These are phyloP conservation scores for Melanotaenia duboulayi DNA, from an alignment of 2,113 vertebrate genomes.

Conservation along the genomic window DNA sequence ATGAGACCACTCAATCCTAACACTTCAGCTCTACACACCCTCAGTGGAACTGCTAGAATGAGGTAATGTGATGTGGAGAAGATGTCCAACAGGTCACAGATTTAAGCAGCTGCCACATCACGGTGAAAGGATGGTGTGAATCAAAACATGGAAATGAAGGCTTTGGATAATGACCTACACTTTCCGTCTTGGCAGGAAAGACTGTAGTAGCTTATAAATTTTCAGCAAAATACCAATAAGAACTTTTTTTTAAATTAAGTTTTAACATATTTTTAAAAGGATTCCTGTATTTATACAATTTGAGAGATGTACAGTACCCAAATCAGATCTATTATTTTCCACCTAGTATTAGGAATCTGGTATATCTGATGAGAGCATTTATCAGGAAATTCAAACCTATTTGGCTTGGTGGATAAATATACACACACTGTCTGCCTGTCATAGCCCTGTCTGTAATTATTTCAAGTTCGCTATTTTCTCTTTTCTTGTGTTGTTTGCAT, in stretches of 20 bases:
- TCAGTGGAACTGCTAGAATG: background rate
- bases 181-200: background rate
- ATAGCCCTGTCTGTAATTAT: background rate
- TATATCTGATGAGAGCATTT: background rate
- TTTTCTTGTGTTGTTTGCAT: background rate
- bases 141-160: conserved; percentile 22
- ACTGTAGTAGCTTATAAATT: background rate
- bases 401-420: background rate
- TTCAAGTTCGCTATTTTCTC: background rate
- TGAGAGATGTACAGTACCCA: no score
- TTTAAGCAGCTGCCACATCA: background rate
- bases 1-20: conserved; percentile 67
- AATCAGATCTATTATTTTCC: no score
- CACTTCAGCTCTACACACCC: background rate
- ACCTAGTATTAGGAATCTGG: background rate
- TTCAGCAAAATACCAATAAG: no score
- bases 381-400: background rate
- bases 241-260: no score
- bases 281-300: no score
- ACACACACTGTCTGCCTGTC: no score
- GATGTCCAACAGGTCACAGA: conserved; percentile 7
- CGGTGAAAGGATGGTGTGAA: conserved; percentile 4
- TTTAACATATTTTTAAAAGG: no score
- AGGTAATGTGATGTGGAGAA: conserved; percentile 8
- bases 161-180: background rate